Conservation (phyloP, 1,140 invertebrate species). For the Choristoneura fumiferana region DNA sequence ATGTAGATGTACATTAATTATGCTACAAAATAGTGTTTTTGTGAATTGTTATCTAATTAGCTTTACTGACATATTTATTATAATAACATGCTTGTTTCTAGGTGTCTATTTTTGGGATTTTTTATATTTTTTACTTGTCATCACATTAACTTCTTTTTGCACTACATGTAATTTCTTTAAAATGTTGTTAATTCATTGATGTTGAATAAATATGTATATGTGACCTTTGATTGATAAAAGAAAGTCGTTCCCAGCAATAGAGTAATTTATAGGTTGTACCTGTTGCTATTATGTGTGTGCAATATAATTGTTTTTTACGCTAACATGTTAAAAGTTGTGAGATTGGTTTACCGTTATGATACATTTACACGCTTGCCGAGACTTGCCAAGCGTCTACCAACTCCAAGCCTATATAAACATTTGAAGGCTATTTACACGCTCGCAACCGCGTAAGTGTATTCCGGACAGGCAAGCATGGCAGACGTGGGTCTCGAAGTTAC, state of each 20-base stretch:
- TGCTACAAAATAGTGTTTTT: conserved; percentile 32
- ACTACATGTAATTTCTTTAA: conserved; percentile 42
- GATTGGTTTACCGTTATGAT: no score
- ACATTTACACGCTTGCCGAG: no score
- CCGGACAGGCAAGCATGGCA: no score
- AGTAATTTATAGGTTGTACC: no score
- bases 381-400: no score
- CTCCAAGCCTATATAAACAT: no score
- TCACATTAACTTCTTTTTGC: conserved; percentile 40
- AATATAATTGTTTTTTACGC: conserved; percentile 9
- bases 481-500: no score
- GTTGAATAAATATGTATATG: conserved; percentile 36
- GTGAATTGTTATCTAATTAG: conserved; percentile 40
- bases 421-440: no score
- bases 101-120: conserved; percentile 47
- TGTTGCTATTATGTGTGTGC: not conserved
- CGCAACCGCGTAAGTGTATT: no score
- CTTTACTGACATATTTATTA: conserved; percentile 45
- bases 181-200: conserved; percentile 33
- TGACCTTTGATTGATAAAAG: conserved; percentile 16
- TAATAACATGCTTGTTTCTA: conserved; percentile 32
- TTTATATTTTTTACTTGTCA: conserved; percentile 35
- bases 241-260: no score
- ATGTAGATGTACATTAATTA: conserved; percentile 11
- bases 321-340: not conserved